Conservation (phyloP, 1,140 invertebrate species). For the Hycleus cichorii region DNA sequence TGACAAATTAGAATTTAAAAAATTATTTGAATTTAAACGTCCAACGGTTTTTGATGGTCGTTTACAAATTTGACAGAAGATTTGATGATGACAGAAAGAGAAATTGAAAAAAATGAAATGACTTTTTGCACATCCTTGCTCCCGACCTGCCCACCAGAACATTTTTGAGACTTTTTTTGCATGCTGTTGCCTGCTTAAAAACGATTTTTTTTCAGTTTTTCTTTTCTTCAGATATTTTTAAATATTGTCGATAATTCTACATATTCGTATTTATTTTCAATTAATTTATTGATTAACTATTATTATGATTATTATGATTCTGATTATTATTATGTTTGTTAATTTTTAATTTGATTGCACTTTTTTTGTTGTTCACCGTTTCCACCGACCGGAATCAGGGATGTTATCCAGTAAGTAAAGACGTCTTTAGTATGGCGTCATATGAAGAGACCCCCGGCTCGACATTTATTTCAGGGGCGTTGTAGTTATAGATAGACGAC, state of each 20-base stretch:
- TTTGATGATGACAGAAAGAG: neutral
- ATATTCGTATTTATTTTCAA: slow-evolving; percentile 16
- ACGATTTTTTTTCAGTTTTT: slow-evolving; percentile 18
- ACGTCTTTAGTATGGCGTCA: neutral
- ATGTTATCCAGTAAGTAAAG: slow-evolving; percentile 77
- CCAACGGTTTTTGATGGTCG: slow-evolving; percentile 54
- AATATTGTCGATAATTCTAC: slow-evolving; percentile 41
- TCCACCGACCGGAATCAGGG: slow-evolving; percentile 58
- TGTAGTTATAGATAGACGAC: slow-evolving; percentile 6
- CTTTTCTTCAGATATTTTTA: slow-evolving; percentile 15
- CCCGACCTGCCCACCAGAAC: slow-evolving; percentile 36
- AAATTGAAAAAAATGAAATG: slow-evolving; percentile 16
- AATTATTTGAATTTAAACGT: slow-evolving; percentile 39
- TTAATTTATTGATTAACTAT: neutral
- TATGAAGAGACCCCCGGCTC: neutral
- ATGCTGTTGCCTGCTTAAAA: slow-evolving; percentile 53
- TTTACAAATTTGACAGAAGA: slow-evolving; percentile 36
- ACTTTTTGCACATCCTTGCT: slow-evolving; percentile 44
- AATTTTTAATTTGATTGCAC: slow-evolving; percentile 70
- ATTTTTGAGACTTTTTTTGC: slow-evolving; percentile 44
- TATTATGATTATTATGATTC: slow-evolving; percentile 46
- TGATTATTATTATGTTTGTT: slow-evolving; percentile 54
- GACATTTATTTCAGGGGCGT: neutral
- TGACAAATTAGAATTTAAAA: neutral
- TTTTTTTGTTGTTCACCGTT: slow-evolving; percentile 64